Base-by-base conservation (phyloP, 2,113 vertebrate genomes). In the Nanorana parkeri region DNA sequence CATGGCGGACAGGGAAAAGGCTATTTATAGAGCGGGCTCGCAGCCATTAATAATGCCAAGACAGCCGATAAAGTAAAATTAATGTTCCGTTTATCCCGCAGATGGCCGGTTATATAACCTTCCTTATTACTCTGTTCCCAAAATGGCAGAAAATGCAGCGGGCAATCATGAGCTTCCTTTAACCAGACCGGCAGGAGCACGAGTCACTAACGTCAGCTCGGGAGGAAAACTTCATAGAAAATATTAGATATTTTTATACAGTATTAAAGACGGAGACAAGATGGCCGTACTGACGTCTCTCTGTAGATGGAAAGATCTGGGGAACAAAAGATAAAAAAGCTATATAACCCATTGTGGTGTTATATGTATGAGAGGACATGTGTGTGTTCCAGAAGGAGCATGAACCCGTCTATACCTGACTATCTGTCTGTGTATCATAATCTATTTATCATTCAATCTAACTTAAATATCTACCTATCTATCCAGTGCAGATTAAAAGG, bases 21-120 rank as follows among this genome's bases (percentile, higher is more conserved):
- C 84, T 91, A 88, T 91, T 90, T 88, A 85, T 88, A 86, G 83
- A 78, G 20, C 5, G 2, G 84, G 79, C 76, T 82, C 52, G 41
- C 21, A 79, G 71, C 81, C 84, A 87, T 86, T 84, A 88, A 86
- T 88, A 88, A 83, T 19, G 24, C 1, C 55, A 20, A 5, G 0
- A 74, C 72, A 77, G 84, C 24, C 61, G 80, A 77, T 72, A 85
- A 88, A 86, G 0, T 5, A 81, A 69, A 68, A 73, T 89, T 7
- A 13, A 81, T 24, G 72, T 55, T 80, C 0, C 51, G 86, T 89
- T 87, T 86, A 36, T 82, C 78, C 56, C 80, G 84, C 81, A 83
- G 69, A 73, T 83, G 86, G 47, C 52, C 20, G 20, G 26, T 3
- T 8, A 24, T 84, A 83, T 80, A 83, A 83, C 58, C 17, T 77